Evolutionary conservation across 2,113 vertebrate species (phyloP).

Genomic region (Benitochromis conjunctus): DNA sequence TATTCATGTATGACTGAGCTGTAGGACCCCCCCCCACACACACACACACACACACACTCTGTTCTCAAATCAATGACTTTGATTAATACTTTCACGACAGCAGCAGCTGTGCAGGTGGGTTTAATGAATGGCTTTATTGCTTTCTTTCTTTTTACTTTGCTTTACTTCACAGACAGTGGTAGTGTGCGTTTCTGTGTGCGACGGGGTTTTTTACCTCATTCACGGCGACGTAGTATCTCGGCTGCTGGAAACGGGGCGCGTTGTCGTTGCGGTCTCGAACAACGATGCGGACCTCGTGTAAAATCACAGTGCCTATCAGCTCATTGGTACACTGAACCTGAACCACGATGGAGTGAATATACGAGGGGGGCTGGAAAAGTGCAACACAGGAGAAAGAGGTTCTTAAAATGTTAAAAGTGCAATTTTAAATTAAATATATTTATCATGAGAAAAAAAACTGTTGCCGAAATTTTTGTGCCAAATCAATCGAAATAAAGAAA

Average conservation of each 20-base stretch:
- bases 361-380: slow-evolving; percentile 82
- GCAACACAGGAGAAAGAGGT: neutral
- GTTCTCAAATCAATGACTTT: neutral
- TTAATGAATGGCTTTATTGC: neutral
- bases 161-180: neutral
- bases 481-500: neutral
- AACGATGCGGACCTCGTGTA: slow-evolving; percentile 93
- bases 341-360: slow-evolving; percentile 94
- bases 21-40: neutral
- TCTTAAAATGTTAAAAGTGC: neutral
- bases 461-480: neutral
- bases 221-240: slow-evolving; percentile 84
- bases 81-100: neutral
- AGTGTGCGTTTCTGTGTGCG: neutral
- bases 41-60: neutral
- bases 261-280: slow-evolving; percentile 96
- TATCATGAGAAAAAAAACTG: neutral
- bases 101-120: neutral
- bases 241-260: slow-evolving; percentile 83
- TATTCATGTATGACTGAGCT: neutral
- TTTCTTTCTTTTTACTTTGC: neutral
- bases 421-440: neutral
- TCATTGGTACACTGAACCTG: slow-evolving; percentile 92
- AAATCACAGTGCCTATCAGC: slow-evolving; percentile 89
- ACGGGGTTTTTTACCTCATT: slow-evolving; percentile 81